phyloP scores from a whole-genome alignment of 2,888 invertebrate genomes.

The Pyralis farinalis region DNA sequence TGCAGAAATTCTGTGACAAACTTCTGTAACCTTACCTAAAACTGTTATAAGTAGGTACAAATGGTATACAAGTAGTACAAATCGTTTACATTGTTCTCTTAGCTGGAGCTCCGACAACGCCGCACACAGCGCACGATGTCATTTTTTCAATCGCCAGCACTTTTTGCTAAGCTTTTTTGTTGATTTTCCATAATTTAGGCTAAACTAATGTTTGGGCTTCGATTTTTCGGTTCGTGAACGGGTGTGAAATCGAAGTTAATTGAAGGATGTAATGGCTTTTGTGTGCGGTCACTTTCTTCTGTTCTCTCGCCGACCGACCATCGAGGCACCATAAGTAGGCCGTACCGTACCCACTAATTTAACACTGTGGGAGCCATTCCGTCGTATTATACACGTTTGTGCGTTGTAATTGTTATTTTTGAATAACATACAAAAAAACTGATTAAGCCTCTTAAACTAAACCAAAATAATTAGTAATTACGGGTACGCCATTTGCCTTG shows the following conservation, averaged over 20 bases:
- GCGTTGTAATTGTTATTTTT: slow-evolving; percentile 29
- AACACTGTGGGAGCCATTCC: slow-evolving; percentile 17
- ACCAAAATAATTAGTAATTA: slow-evolving; percentile 48
- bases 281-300: slow-evolving; percentile 68
- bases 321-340: slow-evolving; percentile 21
- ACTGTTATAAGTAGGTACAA: too few relatives aligned
- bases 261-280: slow-evolving; percentile 72
- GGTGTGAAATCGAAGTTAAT: slow-evolving; percentile 79
- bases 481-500: slow-evolving; percentile 36
- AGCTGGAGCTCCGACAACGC: too few relatives aligned
- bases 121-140: background rate
- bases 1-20: too few relatives aligned
- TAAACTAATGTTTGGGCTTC: slow-evolving; percentile 80
- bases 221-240: slow-evolving; percentile 80
- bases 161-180: slow-evolving; percentile 70
- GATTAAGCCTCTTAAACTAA: slow-evolving; percentile 34
- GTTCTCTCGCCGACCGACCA: slow-evolving; percentile 30
- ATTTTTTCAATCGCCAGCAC: slow-evolving; percentile 37
- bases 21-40: too few relatives aligned
- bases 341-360: slow-evolving; percentile 18
- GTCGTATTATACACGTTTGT: slow-evolving; percentile 24
- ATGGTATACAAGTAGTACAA: too few relatives aligned
- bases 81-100: too few relatives aligned
- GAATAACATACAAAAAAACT: slow-evolving; percentile 30
- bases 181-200: slow-evolving; percentile 74